These are phyloP conservation scores for Lepidocolaptes lacrymiger DNA, from an alignment of 2,797 vertebrate species.

Conservation along the genomic window DNA sequence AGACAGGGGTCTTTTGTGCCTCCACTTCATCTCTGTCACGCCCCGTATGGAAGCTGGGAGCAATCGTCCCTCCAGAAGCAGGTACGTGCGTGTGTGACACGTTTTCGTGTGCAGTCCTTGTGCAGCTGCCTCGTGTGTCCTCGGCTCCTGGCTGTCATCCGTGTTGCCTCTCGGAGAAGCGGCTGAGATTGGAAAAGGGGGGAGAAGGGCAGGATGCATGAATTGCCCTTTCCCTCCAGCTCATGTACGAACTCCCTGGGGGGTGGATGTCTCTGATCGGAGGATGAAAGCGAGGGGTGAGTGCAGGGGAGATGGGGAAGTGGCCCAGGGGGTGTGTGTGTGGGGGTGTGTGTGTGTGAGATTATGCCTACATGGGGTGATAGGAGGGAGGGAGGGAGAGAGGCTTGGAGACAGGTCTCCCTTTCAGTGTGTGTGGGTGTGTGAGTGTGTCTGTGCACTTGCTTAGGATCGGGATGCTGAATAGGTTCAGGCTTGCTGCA, in stretches of 20 bases:
- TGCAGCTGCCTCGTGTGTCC: conserved; percentile 15
- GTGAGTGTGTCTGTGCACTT: background rate
- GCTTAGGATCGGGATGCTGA: background rate
- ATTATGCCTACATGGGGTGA: background rate
- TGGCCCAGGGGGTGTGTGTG: background rate
- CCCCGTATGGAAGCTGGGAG: background rate
- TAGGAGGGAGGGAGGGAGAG: background rate
- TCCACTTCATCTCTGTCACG: conserved; percentile 14
- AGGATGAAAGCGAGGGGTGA: conserved; percentile 39
- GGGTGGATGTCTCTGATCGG: background rate
- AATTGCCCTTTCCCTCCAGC: background rate
- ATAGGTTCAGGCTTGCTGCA: conserved; percentile 7
- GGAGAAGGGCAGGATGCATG: conserved; percentile 27
- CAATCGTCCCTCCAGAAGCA: conserved; percentile 38
- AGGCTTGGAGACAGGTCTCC: background rate
- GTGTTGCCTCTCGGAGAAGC: background rate
- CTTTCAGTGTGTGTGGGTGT: background rate
- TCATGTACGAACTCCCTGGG: background rate
- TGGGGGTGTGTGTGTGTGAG: background rate
- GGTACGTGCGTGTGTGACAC: background rate
- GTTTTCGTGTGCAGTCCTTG: conserved; percentile 5
- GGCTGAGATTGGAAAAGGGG: conserved; percentile 6
- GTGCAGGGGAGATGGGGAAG: conserved; percentile 5
- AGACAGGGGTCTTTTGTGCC: background rate
- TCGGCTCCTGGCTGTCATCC: background rate